phyloP scores from a whole-genome alignment of 2,113 vertebrate genomes.

The Festucalex cinctus region DNA sequence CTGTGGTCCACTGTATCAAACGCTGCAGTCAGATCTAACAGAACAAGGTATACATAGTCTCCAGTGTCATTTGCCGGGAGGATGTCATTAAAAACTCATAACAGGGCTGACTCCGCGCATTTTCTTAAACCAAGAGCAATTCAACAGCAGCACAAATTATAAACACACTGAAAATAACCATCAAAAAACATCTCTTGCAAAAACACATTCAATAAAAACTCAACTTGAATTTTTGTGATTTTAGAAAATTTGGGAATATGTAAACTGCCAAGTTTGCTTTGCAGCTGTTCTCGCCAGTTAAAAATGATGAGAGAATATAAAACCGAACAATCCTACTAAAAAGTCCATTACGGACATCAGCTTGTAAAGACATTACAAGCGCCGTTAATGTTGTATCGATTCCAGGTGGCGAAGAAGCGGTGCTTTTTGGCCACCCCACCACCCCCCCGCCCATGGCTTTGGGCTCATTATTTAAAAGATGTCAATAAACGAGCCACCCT shows the following conservation, averaged over 20 bases:
- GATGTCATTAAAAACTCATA: no score
- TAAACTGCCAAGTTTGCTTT: no score
- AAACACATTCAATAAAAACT: background rate
- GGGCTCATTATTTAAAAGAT: conserved; percentile 57
- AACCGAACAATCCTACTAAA: conserved; percentile 36
- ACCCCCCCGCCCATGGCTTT: conserved; percentile 27
- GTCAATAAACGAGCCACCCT: conserved; percentile 54
- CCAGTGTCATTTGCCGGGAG: no score
- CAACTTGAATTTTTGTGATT: background rate
- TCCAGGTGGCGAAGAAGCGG: conserved; percentile 26
- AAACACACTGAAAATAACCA: background rate
- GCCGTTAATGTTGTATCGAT: conserved; percentile 54
- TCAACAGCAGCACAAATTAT: no score
- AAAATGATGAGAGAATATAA: conserved; percentile 39
- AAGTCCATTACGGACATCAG: conserved; percentile 31
- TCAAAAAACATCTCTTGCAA: background rate
- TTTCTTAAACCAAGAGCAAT: conserved; percentile 15
- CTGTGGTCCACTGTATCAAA: no score
- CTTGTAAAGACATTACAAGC: conserved; percentile 53
- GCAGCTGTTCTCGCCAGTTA: conserved; percentile 16
- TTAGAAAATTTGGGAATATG: no score
- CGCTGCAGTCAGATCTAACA: no score
- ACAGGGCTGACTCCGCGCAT: no score
- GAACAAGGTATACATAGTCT: no score
- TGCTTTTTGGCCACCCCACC: conserved; percentile 14